A percentile compares a stretch with the other conserved stretches of the same genome.
phyloP scores from a whole-genome alignment of 2,113 vertebrate genomes.

The Amia ocellicauda region DNA sequence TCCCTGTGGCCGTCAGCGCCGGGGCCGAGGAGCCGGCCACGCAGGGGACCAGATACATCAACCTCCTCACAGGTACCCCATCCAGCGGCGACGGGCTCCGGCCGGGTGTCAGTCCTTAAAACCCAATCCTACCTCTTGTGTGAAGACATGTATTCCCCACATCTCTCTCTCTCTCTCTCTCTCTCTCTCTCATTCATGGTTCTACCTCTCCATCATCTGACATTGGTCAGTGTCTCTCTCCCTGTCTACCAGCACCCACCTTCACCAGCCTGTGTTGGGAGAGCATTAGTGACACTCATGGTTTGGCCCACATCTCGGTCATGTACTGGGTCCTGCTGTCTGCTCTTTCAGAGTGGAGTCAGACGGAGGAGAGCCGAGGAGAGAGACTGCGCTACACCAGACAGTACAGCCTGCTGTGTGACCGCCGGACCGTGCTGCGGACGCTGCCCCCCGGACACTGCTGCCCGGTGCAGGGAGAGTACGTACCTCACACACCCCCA shows the following conservation, averaged over 20 bases:
- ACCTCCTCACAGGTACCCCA: constrained; percentile 44
- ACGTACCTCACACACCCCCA: constrained; percentile 27
- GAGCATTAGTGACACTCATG: no score
- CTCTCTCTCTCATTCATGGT: neutral
- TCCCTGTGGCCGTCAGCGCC: constrained; percentile 47
- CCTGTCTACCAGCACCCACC: no score
- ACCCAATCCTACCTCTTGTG: no score
- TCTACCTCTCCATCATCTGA: neutral
- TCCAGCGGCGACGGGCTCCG: neutral
- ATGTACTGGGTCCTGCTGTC: no score
- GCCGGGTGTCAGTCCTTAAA: neutral
- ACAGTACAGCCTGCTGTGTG: constrained; percentile 54
- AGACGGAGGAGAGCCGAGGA: constrained; percentile 50
- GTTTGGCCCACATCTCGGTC: no score
- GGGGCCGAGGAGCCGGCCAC: constrained; percentile 29
- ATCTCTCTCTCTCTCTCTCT: neutral
- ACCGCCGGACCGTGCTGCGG: constrained; percentile 33
- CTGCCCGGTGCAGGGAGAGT: constrained; percentile 56
- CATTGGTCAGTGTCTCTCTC: no score
- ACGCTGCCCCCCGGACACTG: constrained; percentile 48
- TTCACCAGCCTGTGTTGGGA: no score
- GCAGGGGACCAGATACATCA: constrained; percentile 27
- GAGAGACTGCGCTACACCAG: constrained; percentile 45
- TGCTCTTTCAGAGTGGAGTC: constrained; percentile 59
- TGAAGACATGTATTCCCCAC: no score